phyloP scores from a whole-genome alignment of 1,140 invertebrate species.

The Solen grandis region DNA sequence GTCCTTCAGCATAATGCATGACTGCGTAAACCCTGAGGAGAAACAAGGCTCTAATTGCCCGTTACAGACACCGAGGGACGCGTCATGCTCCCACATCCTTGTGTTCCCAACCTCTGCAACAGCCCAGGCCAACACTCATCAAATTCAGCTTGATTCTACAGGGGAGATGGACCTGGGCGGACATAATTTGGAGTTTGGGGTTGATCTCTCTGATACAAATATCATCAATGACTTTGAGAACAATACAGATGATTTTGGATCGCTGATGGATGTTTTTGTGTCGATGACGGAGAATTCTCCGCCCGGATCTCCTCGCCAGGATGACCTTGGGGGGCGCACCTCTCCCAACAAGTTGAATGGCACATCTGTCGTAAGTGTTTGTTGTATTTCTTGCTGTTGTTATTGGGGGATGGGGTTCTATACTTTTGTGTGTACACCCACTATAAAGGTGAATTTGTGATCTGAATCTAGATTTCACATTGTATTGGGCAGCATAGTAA shows the following conservation, averaged over 20 bases:
- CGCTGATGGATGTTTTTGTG: slow-evolving; percentile 61
- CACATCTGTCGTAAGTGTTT: slow-evolving; percentile 56
- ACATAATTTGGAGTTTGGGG: slow-evolving; percentile 58
- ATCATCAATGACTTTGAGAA: slow-evolving; percentile 66
- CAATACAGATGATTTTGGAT: slow-evolving; percentile 49
- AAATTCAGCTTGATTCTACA: slow-evolving; percentile 39
- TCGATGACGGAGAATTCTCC: slow-evolving; percentile 60
- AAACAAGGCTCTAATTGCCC: slow-evolving; percentile 77
- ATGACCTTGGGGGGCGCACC: slow-evolving; percentile 82
- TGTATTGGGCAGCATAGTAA: no score
- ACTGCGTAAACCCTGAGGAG: slow-evolving; percentile 83
- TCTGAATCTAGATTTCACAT: no score
- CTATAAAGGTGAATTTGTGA: no score
- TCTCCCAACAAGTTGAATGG: slow-evolving; percentile 83
- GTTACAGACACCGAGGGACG: slow-evolving; percentile 84
- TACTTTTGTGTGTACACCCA: no score
- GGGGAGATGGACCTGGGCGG: slow-evolving; percentile 54
- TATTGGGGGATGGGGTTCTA: no score
- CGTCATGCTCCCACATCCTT: slow-evolving; percentile 98
- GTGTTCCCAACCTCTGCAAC: slow-evolving; percentile 99
- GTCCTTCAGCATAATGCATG: slow-evolving; percentile 95
- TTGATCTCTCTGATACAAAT: slow-evolving; percentile 54
- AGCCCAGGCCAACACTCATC: slow-evolving; percentile 81
- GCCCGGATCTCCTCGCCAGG: slow-evolving; percentile 53
- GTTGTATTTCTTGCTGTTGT: no score